Evolutionary conservation across 2,888 invertebrate genomes (phyloP), one percentile per base, ranked within the genome.

Genomic region (Idaea biselata): DNA sequence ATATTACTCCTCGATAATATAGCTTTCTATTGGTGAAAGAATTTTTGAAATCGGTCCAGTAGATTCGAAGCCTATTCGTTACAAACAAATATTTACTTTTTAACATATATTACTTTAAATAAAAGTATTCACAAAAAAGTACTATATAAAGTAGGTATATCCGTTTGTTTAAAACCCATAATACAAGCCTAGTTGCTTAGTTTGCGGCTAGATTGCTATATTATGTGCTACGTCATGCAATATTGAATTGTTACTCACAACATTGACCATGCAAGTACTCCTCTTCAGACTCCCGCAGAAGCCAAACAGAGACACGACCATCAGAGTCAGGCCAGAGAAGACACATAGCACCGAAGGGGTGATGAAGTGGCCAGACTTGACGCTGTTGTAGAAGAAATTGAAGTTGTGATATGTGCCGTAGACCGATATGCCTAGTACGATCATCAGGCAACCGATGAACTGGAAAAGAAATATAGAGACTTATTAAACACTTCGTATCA

Each of bases 241-340:
- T n/a, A n/a, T 25, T 1, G 25, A 25, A 25, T 1, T 7, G 8
- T 44, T 60, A 75, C 91, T 75, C 73, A 95, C 95, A 81, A 92
- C 82, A 67, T 95, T 94, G 33, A 95, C 94, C 87, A 95, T 90
- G 73, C 94, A 94, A 4, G 97, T 96, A 85, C 97, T 97, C 82
- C 96, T 95, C 77, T 94, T 96, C 73, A 96, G 87, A 5, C 97
- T 97, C 33, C 97, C 97, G 73, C 96, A 95, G 86, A 97, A 97
- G 33, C 97, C 97, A 71, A 97, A 96, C 72, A 96, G 94, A 0
- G 97, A 96, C 16, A 97, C 94, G 60, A 97, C 86, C 72, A 97
- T 93, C 59, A 97, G 93, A 58, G 95, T 87, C 62, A 95, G 91
- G 0, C 97, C 97, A 55, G 97, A 93, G 16, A 95, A 94, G 18